Percentiles rank a stretch among this genome's conserved stretches.
phyloP scores from a whole-genome alignment of 2,888 invertebrate species.

The Cryptosula pallasiana region DNA sequence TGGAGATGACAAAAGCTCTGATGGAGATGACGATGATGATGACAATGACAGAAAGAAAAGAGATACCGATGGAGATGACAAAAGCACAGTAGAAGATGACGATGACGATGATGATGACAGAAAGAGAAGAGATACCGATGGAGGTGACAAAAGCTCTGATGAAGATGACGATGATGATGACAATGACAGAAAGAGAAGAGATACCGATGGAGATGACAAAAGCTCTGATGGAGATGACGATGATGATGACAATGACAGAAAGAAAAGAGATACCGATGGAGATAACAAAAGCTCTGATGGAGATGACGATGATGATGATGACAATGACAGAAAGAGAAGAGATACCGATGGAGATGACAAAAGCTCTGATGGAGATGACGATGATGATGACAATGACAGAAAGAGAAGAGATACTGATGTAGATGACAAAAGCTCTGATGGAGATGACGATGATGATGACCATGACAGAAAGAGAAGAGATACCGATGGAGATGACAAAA shows the following conservation, averaged over 20 bases:
- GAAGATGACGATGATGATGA: neutral
- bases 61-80: neutral
- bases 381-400: neutral
- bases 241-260: no score
- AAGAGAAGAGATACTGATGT: constrained; percentile 2
- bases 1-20: neutral
- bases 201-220: neutral
- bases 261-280: no score
- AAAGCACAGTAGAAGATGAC: no score
- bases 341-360: no score
- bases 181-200: neutral
- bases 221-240: neutral
- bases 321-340: neutral
- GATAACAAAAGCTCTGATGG: no score
- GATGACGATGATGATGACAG: neutral
- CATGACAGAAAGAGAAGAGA: no score
- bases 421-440: no score
- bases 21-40: neutral
- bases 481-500: no score
- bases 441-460: no score
- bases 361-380: no score
- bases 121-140: neutral
- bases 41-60: neutral
- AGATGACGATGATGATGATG: neutral
- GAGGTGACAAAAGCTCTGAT: neutral